Evolutionary conservation across 2,113 vertebrate species (phyloP), one percentile per base, ranked within the genome.

Genomic region (Thymallus thymallus): DNA sequence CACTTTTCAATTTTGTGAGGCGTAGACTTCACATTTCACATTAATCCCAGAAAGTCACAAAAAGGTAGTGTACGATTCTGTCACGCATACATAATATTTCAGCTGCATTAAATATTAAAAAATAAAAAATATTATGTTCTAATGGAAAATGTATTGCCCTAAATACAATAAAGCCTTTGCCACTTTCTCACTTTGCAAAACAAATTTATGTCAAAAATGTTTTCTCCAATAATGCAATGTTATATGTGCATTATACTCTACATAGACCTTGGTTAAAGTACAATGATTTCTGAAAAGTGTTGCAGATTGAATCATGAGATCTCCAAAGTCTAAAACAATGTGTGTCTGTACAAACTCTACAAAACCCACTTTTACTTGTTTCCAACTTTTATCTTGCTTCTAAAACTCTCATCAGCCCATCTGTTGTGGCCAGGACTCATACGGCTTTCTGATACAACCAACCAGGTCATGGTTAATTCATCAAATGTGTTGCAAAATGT

Each of bases 31-130:
- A 81, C 71, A 74, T 83, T 84, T 82, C 78, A 72, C 76, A 88
- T 88, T 89, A 87, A 89, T 91, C 81, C 80, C 56, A 5, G 29
- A 60, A 76, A 81, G 79, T 80, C 74, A 1, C n/a, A n/a, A n/a
- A n/a, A n/a, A 72, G 75, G 77, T 78, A 81, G 80, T 85, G 78
- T 56, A 32, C 69, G 86, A 85, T 77, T 88, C 80, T 87, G 83
- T 84, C 86, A 83, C 80, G 81, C 71, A 85, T 86, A 76, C 76
- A 76, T 83, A 85, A 85, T 81, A 75, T 60, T 73, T 79, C 79
- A 77, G 83, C 81, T 75, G 74, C 30, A 56, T 13, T 26, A 16
- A 69, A 61, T 51, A 23, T 68, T 0, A 35, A 9, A 68, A 68
- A 68, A 23, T 10, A 23, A 46, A 68, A 23, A 32, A 60, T 7